phyloP scores from a whole-genome alignment of 1,140 invertebrate genomes.

The Drosophila ohnishii region DNA sequence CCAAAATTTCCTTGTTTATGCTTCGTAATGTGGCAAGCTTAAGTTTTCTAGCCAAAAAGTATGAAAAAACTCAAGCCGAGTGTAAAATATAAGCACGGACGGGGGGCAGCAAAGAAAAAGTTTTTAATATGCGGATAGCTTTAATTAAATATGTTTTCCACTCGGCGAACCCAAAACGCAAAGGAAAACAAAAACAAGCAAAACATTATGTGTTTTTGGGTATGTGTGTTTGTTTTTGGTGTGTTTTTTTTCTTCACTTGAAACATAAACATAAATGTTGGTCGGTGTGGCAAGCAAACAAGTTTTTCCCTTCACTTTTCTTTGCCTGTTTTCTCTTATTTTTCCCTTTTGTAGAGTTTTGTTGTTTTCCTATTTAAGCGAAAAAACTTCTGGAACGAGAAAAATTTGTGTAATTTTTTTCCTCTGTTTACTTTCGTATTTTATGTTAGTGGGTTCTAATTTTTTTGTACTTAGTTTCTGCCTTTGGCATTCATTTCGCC shows the following conservation, averaged over 20 bases:
- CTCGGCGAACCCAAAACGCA: slow-evolving; percentile 67
- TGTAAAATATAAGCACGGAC: slow-evolving; percentile 64
- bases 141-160: slow-evolving; percentile 82
- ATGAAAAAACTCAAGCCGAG: slow-evolving; percentile 59
- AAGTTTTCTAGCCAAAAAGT: slow-evolving; percentile 58
- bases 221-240: slow-evolving; percentile 28
- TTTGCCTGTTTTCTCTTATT: slow-evolving; percentile 24
- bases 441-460: slow-evolving; percentile 11
- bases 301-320: slow-evolving; percentile 42
- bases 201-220: slow-evolving; percentile 24
- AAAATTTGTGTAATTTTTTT: slow-evolving; percentile 18
- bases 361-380: slow-evolving; percentile 37
- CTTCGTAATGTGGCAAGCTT: slow-evolving; percentile 77
- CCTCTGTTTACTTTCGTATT: slow-evolving; percentile 12
- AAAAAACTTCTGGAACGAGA: slow-evolving; percentile 24
- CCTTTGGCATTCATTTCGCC: slow-evolving; percentile 5
- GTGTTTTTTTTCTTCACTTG: slow-evolving; percentile 40
- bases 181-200: slow-evolving; percentile 53
- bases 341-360: slow-evolving; percentile 14
- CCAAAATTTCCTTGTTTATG: slow-evolving; percentile 65
- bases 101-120: slow-evolving; percentile 42
- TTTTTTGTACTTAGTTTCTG: slow-evolving; percentile 18
- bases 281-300: slow-evolving; percentile 63
- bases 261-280: slow-evolving; percentile 74
- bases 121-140: slow-evolving; percentile 82